phyloP scores from a whole-genome alignment of 2,113 vertebrate species.

The Anguilla rostrata region DNA sequence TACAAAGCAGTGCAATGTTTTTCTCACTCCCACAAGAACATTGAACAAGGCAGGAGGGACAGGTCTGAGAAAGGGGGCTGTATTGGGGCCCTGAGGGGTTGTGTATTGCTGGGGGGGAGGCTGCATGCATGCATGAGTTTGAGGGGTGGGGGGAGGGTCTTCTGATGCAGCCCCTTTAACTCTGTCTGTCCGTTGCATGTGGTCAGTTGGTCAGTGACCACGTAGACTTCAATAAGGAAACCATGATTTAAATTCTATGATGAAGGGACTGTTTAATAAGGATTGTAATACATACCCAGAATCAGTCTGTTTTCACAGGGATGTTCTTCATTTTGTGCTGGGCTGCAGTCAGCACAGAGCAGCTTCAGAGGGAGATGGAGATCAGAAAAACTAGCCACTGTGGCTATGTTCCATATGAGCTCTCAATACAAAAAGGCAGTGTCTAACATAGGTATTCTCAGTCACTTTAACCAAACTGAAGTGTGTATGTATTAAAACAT shows the following conservation, averaged over 20 bases:
- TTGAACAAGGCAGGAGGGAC: slow-evolving; percentile 20
- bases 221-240: neutral
- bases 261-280: neutral
- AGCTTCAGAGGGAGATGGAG: neutral
- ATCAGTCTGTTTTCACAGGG: neutral
- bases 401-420: too few relatives aligned
- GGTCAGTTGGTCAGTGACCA: neutral
- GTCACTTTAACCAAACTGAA: too few relatives aligned
- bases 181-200: slow-evolving; percentile 3
- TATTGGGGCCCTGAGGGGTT: slow-evolving; percentile 49
- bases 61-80: slow-evolving; percentile 43
- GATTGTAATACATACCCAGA: neutral
- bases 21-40: slow-evolving; percentile 7
- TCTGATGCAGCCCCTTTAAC: slow-evolving; percentile 33
- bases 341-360: neutral
- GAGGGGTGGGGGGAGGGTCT: slow-evolving; percentile 26
- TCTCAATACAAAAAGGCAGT: too few relatives aligned
- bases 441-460: too few relatives aligned
- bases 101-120: slow-evolving; percentile 15
- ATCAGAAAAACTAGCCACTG: too few relatives aligned
- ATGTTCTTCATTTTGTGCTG: neutral
- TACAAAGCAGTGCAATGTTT: neutral
- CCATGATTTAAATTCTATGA: neutral
- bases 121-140: slow-evolving; percentile 74
- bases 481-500: too few relatives aligned